phyloP scores from a whole-genome alignment of 2,888 invertebrate genomes.

The Deroplatys truncata region DNA sequence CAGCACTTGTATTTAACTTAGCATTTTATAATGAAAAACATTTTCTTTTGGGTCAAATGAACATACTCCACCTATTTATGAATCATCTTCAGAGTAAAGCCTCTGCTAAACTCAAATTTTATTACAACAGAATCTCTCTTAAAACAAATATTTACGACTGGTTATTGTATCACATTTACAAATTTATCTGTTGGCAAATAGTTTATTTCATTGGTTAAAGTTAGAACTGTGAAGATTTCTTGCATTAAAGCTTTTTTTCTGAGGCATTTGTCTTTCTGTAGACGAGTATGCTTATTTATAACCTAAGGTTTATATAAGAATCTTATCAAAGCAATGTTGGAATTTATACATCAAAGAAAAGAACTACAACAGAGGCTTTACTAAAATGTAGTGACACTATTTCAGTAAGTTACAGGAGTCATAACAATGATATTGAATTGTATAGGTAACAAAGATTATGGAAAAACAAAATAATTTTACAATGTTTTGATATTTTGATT shows the following conservation, averaged over 20 bases:
- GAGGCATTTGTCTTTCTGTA: neutral
- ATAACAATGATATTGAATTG: neutral
- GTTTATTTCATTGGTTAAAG: neutral
- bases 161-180: neutral
- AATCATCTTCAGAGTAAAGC: neutral
- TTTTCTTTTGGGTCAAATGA: neutral
- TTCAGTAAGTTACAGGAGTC: neutral
- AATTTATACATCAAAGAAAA: neutral
- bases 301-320: neutral
- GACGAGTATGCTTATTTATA: neutral
- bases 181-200: neutral
- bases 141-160: neutral
- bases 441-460: neutral
- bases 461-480: too few relatives aligned
- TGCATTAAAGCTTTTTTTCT: neutral
- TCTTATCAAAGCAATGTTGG: neutral
- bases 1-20: neutral
- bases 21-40: neutral
- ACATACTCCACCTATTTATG: neutral
- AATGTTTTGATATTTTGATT: too few relatives aligned
- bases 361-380: neutral
- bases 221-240: neutral
- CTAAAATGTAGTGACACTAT: neutral
- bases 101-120: neutral
- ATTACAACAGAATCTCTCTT: neutral